Evolutionary conservation across 1,140 invertebrate species (phyloP).

Genomic region (Druon quercuslanigerum): DNA sequence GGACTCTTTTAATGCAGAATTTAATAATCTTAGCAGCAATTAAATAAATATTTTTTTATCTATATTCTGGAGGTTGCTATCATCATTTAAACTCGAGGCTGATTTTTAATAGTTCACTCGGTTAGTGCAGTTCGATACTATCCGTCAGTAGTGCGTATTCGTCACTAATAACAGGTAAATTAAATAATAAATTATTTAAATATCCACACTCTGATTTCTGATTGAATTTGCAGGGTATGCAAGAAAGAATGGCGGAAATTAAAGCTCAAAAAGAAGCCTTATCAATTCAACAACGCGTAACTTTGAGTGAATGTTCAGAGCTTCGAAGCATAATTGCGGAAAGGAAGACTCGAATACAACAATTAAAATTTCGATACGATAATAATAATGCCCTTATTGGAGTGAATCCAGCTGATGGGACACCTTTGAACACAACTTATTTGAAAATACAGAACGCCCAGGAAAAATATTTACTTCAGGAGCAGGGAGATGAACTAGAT

Average conservation of each 20-base stretch:
- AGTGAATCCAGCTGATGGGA: slow-evolving; percentile 77
- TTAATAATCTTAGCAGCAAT: too few relatives aligned
- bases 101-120: too few relatives aligned
- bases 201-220: background rate
- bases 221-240: slow-evolving; percentile 75
- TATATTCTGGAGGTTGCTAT: too few relatives aligned
- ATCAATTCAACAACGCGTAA: slow-evolving; percentile 75
- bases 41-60: too few relatives aligned
- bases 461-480: slow-evolving; percentile 81
- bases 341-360: slow-evolving; percentile 77
- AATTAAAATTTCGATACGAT: slow-evolving; percentile 76
- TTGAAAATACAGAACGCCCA: slow-evolving; percentile 83
- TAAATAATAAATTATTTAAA: background rate
- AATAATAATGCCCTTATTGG: slow-evolving; percentile 56
- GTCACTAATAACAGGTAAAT: too few relatives aligned
- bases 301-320: slow-evolving; percentile 77
- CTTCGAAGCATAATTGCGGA: slow-evolving; percentile 77
- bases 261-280: slow-evolving; percentile 78
- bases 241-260: slow-evolving; percentile 80
- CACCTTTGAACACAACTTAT: slow-evolving; percentile 79
- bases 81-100: too few relatives aligned
- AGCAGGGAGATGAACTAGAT: slow-evolving; percentile 83
- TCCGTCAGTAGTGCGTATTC: too few relatives aligned
- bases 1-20: too few relatives aligned
- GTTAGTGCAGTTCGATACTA: too few relatives aligned